A percentile compares a stretch with the other conserved stretches of the same genome.
phyloP scores from a whole-genome alignment of 2,888 invertebrate genomes.

The Brachypalpus laphriformis region DNA sequence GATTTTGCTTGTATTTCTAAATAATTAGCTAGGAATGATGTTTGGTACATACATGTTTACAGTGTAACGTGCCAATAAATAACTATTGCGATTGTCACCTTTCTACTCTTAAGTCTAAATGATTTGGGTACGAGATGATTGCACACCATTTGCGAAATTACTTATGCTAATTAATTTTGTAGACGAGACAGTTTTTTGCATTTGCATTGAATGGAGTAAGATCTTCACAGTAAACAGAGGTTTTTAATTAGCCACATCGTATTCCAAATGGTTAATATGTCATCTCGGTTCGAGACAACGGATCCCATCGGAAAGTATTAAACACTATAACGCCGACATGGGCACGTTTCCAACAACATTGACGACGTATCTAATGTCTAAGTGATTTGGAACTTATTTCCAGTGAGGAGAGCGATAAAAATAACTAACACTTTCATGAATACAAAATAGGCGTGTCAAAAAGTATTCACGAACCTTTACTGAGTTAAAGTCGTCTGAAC shows the following conservation, averaged over 20 bases:
- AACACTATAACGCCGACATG: no score
- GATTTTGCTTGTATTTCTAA: neutral
- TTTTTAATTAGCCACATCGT: neutral
- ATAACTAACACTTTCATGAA: no score
- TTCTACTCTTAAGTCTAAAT: conserved; percentile 4
- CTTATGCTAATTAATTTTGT: conserved; percentile 13
- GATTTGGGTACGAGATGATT: conserved; percentile 10
- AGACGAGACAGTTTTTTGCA: neutral
- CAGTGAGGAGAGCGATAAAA: no score
- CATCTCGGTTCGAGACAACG: neutral
- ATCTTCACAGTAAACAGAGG: neutral
- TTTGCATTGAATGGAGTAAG: neutral
- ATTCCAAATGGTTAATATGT: neutral
- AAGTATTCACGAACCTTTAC: no score
- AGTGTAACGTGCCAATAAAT: conserved; percentile 39
- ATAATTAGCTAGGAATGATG: conserved; percentile 29
- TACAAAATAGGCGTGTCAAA: no score
- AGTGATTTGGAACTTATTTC: no score
- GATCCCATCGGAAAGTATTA: no score
- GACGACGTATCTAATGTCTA: no score
- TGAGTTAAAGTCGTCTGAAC: no score
- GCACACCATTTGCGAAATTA: conserved; percentile 5
- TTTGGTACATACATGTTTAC: neutral
- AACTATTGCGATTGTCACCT: conserved; percentile 33
- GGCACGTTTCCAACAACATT: neutral